These are phyloP conservation scores for Celastrina argiolus DNA, from an alignment of 2,888 invertebrate species.

Conservation along the genomic window DNA sequence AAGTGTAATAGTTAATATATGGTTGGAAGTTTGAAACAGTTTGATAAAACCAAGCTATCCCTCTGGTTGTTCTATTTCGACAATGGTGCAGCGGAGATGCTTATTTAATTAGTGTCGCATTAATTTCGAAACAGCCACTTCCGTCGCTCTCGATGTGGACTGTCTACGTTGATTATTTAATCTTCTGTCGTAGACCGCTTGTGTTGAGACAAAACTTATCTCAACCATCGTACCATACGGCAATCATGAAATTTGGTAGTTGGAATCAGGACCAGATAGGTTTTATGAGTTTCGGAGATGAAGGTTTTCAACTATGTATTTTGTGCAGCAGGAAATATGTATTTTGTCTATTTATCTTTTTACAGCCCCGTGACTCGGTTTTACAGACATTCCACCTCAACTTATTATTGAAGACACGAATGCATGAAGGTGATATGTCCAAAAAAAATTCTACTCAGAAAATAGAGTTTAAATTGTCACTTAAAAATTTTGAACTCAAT, in stretches of 20 bases:
- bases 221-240: neutral
- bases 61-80: slow-evolving; percentile 27
- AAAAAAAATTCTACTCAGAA: too few relatives aligned
- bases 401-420: too few relatives aligned
- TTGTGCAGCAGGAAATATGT: too few relatives aligned
- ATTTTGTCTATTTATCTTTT: too few relatives aligned
- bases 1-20: neutral
- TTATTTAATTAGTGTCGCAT: slow-evolving; percentile 71
- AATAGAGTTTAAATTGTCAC: too few relatives aligned
- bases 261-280: neutral
- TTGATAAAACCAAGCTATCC: neutral
- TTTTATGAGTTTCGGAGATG: too few relatives aligned
- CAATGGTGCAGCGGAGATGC: slow-evolving; percentile 31
- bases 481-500: too few relatives aligned
- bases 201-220: slow-evolving; percentile 3
- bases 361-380: too few relatives aligned
- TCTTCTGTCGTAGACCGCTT: neutral
- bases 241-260: neutral
- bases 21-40: slow-evolving; percentile 4
- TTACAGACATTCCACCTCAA: too few relatives aligned
- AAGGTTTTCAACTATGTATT: too few relatives aligned
- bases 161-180: slow-evolving; percentile 10
- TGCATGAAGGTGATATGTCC: too few relatives aligned
- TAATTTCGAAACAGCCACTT: slow-evolving; percentile 70
- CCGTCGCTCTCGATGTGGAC: slow-evolving; percentile 48